These are phyloP conservation scores for Panopea generosa DNA, from an alignment of 2,888 invertebrate genomes.

Conservation along the genomic window DNA sequence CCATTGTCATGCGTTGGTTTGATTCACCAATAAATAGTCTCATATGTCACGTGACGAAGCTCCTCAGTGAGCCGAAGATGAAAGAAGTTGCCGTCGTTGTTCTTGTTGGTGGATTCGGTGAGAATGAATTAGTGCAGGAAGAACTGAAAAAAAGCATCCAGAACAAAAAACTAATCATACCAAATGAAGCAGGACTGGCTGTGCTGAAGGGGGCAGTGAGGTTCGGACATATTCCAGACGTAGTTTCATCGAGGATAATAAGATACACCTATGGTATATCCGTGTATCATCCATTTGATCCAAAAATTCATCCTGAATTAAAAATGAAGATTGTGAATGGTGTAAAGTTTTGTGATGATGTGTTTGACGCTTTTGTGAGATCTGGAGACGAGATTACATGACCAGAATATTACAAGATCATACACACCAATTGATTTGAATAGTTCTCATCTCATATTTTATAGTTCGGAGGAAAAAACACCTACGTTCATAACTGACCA, in stretches of 20 bases:
- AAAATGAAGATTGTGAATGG: not conserved
- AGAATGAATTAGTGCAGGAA: slow-evolving; percentile 1
- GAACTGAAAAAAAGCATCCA: not conserved
- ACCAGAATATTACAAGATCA: not conserved
- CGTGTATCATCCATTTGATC: not conserved
- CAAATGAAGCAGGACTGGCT: too few relatives aligned
- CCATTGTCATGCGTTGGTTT: slow-evolving; percentile 5
- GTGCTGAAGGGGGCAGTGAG: too few relatives aligned
- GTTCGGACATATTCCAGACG: too few relatives aligned
- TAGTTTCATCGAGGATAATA: too few relatives aligned
- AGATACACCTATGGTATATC: too few relatives aligned
- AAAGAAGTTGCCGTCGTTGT: not conserved
- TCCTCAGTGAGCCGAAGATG: slow-evolving; percentile 4
- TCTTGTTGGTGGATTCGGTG: slow-evolving; percentile 13
- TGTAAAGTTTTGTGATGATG: not conserved
- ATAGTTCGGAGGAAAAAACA: not conserved
- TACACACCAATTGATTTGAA: not conserved
- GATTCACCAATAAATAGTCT: not conserved
- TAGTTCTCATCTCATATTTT: not conserved
- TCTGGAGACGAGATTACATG: not conserved
- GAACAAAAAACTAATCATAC: too few relatives aligned
- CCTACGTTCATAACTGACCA: not conserved
- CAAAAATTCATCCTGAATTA: not conserved
- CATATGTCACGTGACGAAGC: not conserved
- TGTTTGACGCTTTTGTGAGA: slow-evolving; percentile 4